Evolutionary conservation across 2,113 vertebrate species (phyloP).

Genomic region (Tragelaphus imberbis): DNA sequence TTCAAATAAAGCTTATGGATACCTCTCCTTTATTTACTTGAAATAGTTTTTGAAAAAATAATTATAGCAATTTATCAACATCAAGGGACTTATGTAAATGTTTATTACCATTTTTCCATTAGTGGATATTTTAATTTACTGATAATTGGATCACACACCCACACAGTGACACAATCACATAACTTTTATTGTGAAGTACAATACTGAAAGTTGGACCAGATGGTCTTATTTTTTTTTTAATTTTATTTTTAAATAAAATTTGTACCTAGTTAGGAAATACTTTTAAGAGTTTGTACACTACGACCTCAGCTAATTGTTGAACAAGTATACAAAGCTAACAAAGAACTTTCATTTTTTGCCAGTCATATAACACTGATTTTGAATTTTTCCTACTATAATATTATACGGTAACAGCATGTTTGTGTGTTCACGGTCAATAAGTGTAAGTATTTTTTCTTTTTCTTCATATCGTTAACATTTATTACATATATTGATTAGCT

Average conservation of each 20-base stretch:
- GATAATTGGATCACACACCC: slow-evolving; percentile 25
- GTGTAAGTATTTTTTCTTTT: background rate
- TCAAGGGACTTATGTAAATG: background rate
- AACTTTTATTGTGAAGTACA: background rate
- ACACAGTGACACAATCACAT: slow-evolving; percentile 19
- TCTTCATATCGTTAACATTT: background rate
- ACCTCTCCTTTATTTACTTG: background rate
- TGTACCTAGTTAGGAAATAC: background rate
- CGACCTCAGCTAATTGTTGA: background rate
- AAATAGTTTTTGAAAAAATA: slow-evolving; percentile 2
- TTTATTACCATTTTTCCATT: background rate
- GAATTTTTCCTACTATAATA: background rate
- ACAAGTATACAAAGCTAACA: background rate
- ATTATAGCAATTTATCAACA: background rate
- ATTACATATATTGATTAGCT: background rate
- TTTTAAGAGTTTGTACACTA: background rate
- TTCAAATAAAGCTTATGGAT: background rate
- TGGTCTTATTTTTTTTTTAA: background rate
- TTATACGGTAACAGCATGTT: background rate
- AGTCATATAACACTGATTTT: background rate
- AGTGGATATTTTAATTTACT: slow-evolving; percentile 30
- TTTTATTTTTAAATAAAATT: background rate
- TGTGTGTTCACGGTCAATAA: background rate
- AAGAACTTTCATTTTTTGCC: background rate
- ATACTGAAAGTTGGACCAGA: background rate